Conservation (phyloP, 2,888 invertebrate species). For the Drosophila phalerata region DNA sequence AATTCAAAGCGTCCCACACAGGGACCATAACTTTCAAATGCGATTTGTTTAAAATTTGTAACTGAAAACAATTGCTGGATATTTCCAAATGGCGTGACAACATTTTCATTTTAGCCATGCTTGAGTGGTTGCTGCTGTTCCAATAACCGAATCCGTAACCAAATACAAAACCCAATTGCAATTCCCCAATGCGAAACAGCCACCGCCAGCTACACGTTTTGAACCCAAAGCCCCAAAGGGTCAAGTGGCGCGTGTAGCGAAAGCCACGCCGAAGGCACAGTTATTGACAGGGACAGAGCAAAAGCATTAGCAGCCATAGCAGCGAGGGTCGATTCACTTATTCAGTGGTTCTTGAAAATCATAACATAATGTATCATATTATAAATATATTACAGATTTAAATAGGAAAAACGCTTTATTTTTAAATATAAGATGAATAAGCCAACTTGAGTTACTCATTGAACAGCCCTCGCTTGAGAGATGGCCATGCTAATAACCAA, state of each 20-base stretch:
- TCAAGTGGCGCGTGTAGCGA: conserved; percentile 83
- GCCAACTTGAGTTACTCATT: not conserved
- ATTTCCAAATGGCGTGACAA: conserved; percentile 63
- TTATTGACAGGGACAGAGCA: conserved; percentile 48
- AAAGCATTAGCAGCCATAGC: conserved; percentile 34
- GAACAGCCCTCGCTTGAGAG: conserved; percentile 30
- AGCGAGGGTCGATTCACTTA: conserved; percentile 21
- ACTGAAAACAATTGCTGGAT: conserved; percentile 57
- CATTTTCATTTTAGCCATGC: conserved; percentile 65
- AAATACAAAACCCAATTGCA: conserved; percentile 52
- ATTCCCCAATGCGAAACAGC: conserved; percentile 48
- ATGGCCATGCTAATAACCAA: conserved; percentile 30
- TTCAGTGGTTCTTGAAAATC: not conserved
- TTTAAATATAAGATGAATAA: too few relatives aligned
- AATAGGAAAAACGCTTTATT: too few relatives aligned
- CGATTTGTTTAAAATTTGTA: conserved; percentile 74
- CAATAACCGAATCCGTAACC: conserved; percentile 53
- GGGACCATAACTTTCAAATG: conserved; percentile 66
- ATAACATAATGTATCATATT: too few relatives aligned
- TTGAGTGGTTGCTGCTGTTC: conserved; percentile 44
- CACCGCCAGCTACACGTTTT: conserved; percentile 77
- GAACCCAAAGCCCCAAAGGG: conserved; percentile 82
- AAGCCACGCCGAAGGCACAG: conserved; percentile 64
- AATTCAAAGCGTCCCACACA: conserved; percentile 29
- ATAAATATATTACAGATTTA: too few relatives aligned